Base-by-base conservation (phyloP, 1,140 invertebrate species). In the Ruditapes philippinarum region DNA sequence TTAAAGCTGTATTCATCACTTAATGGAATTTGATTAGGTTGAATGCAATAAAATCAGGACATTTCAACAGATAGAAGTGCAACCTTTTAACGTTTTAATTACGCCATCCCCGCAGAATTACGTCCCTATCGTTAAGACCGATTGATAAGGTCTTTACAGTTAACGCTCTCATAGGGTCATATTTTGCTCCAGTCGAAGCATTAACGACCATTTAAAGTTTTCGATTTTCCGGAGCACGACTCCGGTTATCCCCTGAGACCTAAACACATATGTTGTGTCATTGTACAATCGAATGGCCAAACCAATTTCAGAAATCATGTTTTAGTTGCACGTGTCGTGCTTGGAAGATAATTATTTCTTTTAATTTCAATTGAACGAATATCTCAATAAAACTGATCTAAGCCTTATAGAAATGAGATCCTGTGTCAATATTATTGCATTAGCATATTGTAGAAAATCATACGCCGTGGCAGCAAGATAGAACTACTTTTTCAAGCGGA, bases 31-130 rank as follows among this genome's bases (percentile, higher is more conserved):
- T 68, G 60, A 84, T 84, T 84, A 84, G 81, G 12, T 9, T 25
- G 62, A 84, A 40, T 68, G 81, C 28, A 84, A 84, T 84, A 84
- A 84, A 84, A 54, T 49, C 81, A 45, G 45, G 62, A 70, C 81
- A 54, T 70, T 54, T 51, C 31, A 31, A 60, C 45, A 70, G 40
- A 36, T 40, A 73, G n/a, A 33, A 51, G 81, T 73, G 81, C 65
- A 84, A 84, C 81, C 81, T 84, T 84, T 84, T 84, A 84, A 51
- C 81, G 81, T 84, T 84, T 84, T 84, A 84, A 84, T 84, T 84
- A 84, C 81, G 65, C 36, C 62, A 49, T 84, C 81, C 81, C 81
- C 17, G 42, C 0, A 45, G 81, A 49, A 54, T 73, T 22, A 11
- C n/a, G 81, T 36, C 65, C 42, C 62, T 70, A 73, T 62, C 62